These are phyloP conservation scores for Oryzias javanicus DNA, from an alignment of 2,113 vertebrate genomes.

Conservation along the genomic window DNA sequence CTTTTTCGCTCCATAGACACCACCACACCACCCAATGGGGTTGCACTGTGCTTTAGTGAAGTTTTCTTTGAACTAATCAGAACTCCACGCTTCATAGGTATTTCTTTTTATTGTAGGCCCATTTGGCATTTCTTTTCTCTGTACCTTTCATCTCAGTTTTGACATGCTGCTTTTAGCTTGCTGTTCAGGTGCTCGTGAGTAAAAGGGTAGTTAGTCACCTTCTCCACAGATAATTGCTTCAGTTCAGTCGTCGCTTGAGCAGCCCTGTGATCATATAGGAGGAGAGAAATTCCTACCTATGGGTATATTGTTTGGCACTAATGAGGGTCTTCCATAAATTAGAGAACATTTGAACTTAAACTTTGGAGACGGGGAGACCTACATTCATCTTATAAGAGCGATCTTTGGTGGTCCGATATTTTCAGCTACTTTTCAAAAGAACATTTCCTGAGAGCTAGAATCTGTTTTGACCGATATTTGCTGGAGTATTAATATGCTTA, in stretches of 20 bases:
- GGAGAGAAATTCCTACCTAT: conserved; percentile 43
- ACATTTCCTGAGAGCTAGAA: conserved; percentile 2
- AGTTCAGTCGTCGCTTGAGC: conserved; percentile 47
- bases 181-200: conserved; percentile 39
- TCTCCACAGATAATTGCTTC: conserved; percentile 63
- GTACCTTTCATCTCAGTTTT: conserved; percentile 34
- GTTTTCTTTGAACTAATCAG: conserved; percentile 4
- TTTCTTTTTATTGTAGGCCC: conserved; percentile 2
- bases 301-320: conserved; percentile 58
- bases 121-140: conserved; percentile 22
- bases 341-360: conserved; percentile 32
- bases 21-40: no score
- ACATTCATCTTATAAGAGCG: conserved; percentile 30
- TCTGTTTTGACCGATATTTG: neutral
- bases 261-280: conserved; percentile 50
- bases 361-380: conserved; percentile 32
- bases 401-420: conserved; percentile 13
- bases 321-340: conserved; percentile 52
- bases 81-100: conserved; percentile 5
- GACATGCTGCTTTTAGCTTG: conserved; percentile 37
- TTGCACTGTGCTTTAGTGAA: no score
- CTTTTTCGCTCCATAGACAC: no score
- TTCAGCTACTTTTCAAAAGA: neutral
- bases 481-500: conserved; percentile 5
- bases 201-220: conserved; percentile 55